Conservation (phyloP, 2,888 invertebrate species). For the Prosopocoilus inquinatus region DNA sequence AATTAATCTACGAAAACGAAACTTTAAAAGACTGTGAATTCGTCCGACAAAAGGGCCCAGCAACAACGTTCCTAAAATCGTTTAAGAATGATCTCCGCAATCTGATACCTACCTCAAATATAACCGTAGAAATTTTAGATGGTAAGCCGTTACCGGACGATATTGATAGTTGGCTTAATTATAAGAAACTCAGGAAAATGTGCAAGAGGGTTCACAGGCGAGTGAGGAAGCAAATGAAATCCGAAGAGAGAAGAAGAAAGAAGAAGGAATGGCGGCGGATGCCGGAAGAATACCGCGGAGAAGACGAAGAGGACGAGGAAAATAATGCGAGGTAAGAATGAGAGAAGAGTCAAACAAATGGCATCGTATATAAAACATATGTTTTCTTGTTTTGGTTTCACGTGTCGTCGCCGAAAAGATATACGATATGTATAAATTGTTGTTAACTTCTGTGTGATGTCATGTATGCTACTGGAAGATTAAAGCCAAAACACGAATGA, state of each 20-base stretch:
- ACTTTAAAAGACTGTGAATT: constrained; percentile 68
- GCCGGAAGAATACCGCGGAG: constrained; percentile 21
- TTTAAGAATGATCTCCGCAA: constrained; percentile 51
- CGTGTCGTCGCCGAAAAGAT: no score
- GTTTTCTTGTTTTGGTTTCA: no score
- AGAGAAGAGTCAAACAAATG: not conserved
- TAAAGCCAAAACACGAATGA: no score
- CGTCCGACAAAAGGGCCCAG: constrained; percentile 55
- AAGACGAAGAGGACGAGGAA: constrained; percentile 6
- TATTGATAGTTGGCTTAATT: constrained; percentile 58
- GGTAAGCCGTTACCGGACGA: constrained; percentile 53
- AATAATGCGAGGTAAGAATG: constrained; percentile 5
- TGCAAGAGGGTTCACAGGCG: constrained; percentile 53
- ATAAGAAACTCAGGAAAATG: constrained; percentile 56
- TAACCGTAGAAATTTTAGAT: constrained; percentile 57
- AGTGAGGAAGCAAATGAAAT: constrained; percentile 29
- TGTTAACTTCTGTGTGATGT: no score
- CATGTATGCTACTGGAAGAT: no score
- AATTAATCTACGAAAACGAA: constrained; percentile 64
- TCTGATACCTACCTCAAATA: constrained; percentile 48
- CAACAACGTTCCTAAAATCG: constrained; percentile 59
- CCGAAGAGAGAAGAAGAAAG: no score
- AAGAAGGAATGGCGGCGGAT: constrained; percentile 7
- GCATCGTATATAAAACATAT: no score
- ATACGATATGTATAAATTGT: no score